These are phyloP conservation scores for Pterophyllum scalare DNA, from an alignment of 2,113 vertebrate species.

Conservation along the genomic window DNA sequence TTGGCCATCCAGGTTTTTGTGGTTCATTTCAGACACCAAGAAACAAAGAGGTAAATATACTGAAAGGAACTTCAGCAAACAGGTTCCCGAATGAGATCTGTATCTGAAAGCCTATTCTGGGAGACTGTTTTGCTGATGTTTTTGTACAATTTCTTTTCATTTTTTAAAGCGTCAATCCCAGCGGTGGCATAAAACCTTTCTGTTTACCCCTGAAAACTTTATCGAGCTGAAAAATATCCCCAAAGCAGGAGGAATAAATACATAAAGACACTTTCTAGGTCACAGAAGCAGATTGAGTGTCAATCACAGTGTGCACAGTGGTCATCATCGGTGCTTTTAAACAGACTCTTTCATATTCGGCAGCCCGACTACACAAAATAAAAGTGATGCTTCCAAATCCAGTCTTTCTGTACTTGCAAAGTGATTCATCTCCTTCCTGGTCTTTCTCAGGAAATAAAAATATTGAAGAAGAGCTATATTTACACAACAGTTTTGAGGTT, in stretches of 20 bases:
- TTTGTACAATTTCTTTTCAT: neutral
- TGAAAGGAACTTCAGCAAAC: neutral
- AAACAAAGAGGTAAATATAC: neutral
- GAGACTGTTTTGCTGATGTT: neutral
- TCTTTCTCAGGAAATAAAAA: neutral
- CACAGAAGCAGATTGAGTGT: neutral
- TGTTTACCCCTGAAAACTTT: neutral
- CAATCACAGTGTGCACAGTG: accelerated
- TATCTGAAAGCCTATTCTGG: neutral
- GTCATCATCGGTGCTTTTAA: neutral
- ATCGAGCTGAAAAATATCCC: neutral
- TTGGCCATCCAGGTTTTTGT: neutral
- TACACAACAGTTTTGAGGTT: neutral
- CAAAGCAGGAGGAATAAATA: neutral
- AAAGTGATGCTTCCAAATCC: neutral
- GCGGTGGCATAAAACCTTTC: accelerated
- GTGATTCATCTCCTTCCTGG: neutral
- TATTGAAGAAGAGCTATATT: neutral
- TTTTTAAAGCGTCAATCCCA: neutral
- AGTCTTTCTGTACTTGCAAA: neutral
- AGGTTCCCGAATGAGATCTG: neutral
- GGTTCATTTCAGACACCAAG: neutral
- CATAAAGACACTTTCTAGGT: neutral
- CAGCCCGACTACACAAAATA: neutral
- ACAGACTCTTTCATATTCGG: too few relatives aligned